A percentile compares a stretch with the other conserved stretches of the same genome.
Conservation (phyloP, 1,140 invertebrate genomes). For the Saccostrea cuccullata region DNA sequence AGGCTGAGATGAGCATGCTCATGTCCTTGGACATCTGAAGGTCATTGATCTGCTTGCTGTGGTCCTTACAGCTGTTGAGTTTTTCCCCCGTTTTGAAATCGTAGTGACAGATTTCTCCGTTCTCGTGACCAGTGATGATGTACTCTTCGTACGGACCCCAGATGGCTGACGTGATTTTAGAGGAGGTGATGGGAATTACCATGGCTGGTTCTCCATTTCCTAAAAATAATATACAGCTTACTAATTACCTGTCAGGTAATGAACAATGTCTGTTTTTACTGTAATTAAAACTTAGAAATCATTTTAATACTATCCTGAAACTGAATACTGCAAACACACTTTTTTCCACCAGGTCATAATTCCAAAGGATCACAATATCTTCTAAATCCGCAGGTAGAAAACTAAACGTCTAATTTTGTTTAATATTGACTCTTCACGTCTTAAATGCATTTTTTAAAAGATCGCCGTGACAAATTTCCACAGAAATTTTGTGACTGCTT, state of each 20-base stretch:
- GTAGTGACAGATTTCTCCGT: conserved; percentile 94
- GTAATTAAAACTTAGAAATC: no score
- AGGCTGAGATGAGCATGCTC: conserved; percentile 97
- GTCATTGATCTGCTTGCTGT: conserved; percentile 93
- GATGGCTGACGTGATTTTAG: conserved; percentile 93
- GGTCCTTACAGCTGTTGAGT: conserved; percentile 84
- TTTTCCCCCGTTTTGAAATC: conserved; percentile 92
- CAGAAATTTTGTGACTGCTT: background rate
- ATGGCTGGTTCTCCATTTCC: conserved; percentile 72
- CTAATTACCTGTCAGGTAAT: no score
- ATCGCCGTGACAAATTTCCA: background rate
- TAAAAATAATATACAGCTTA: conserved; percentile 39
- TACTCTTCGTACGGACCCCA: conserved; percentile 96
- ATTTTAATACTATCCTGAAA: no score
- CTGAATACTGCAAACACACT: no score
- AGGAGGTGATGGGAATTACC: conserved; percentile 70
- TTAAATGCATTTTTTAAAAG: no score
- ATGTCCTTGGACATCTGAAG: conserved; percentile 96
- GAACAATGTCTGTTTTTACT: no score
- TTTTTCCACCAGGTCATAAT: no score
- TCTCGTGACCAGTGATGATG: conserved; percentile 96
- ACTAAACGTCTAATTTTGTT: no score
- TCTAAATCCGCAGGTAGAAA: no score
- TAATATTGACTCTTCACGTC: no score
- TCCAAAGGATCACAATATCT: no score